Evolutionary conservation across 2,113 vertebrate species (phyloP), one percentile per base, ranked within the genome.

Genomic region (Eleginops maclovinus): DNA sequence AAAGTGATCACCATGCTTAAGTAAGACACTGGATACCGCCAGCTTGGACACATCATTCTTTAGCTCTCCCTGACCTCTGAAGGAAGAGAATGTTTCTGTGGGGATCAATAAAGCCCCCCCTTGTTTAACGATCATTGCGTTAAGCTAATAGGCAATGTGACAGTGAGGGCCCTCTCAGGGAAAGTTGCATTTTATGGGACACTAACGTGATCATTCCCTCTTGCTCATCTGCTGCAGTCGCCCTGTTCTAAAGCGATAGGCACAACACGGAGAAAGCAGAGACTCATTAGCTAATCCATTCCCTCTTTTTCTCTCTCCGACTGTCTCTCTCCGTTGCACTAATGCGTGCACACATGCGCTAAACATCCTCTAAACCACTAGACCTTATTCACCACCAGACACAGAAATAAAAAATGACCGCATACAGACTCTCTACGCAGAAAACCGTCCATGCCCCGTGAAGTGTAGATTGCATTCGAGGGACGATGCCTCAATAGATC

Each of bases 401-500:
- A 72, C 46, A 56, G 10, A 22, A 55, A 72, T 47, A 66, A 71
- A 68, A 64, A 72, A 81, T 24, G 24, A 65, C 55, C 44, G 60
- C 73, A 43, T 60, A 46, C n/a, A 49, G 66, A 65, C 72, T 53
- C 71, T 67, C 64, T 59, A 14, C 44, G 15, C 31, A 72, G 60
- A 78, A 63, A 67, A 41, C 63, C 21, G 46, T 28, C 51, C n/a
- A 0, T 49, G 75, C 61, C 70, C 69, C 15, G 12, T 60, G 65
- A 75, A 74, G 67, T 72, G 78, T 77, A 50, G 84, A 86, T 79
- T 76, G 71, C 74, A 83, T 90, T 86, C 76, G 36, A 47, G 66
- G 72, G 77, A 81, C 77, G 82, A 58, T 68, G 77, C 71, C 67
- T 83, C 72, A 15, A 87, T 88, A 70, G 72, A 91, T 93, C 91